Evolutionary conservation across 1,140 invertebrate species (phyloP).

Genomic region (Meloidogyne exigua): DNA sequence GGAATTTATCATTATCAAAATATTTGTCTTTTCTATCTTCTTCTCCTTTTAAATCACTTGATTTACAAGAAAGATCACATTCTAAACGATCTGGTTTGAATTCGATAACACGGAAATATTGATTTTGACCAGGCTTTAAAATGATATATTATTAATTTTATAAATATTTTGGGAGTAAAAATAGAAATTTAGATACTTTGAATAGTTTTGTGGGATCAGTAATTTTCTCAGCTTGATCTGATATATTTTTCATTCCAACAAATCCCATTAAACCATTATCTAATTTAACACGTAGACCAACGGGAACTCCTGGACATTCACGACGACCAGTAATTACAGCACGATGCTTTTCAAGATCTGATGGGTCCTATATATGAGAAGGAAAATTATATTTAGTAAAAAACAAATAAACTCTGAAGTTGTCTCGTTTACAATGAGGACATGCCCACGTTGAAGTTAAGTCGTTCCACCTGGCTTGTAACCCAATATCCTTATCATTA

Average conservation of each 20-base stretch:
- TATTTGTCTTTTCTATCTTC: constrained; percentile 83
- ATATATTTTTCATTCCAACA: constrained; percentile 86
- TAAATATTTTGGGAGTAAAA: not conserved
- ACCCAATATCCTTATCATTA: constrained; percentile 51
- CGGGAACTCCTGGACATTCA: constrained; percentile 88
- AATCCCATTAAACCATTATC: constrained; percentile 93
- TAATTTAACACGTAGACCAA: constrained; percentile 81
- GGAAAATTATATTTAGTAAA: constrained; percentile 69
- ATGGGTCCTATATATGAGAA: constrained; percentile 75
- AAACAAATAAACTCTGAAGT: constrained; percentile 75
- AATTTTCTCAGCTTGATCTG: constrained; percentile 66
- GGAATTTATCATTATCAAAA: constrained; percentile 83
- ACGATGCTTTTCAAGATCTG: not conserved
- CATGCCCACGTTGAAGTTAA: constrained; percentile 70
- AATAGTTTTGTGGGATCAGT: constrained; percentile 88
- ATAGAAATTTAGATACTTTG: constrained; percentile 66
- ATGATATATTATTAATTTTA: not conserved
- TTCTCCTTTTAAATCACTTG: constrained; percentile 85
- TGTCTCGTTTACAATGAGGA: constrained; percentile 76
- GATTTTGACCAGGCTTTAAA: constrained; percentile 74
- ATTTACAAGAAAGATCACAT: constrained; percentile 87
- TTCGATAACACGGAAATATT: constrained; percentile 89
- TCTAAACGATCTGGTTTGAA: constrained; percentile 91
- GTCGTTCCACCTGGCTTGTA: constrained; percentile 86
- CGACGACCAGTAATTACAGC: constrained; percentile 83